Percentiles rank a stretch among this genome's conserved stretches.
Evolutionary conservation across 2,888 invertebrate species (phyloP).

Genomic region (Tribolium freemani): DNA sequence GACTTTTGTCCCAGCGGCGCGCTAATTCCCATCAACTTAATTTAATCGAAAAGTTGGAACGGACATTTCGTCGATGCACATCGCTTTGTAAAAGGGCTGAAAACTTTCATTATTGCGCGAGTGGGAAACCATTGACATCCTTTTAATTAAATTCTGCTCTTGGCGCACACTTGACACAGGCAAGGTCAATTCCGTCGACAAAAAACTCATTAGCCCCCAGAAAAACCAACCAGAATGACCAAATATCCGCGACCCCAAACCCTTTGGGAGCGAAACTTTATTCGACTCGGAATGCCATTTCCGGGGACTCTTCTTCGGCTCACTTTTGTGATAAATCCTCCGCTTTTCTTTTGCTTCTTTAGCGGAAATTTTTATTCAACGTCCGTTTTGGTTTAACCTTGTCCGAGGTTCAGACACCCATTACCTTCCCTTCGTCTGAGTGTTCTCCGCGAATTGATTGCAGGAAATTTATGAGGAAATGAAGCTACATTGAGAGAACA

Average conservation of each 20-base stretch:
- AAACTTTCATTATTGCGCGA: constrained; percentile 52
- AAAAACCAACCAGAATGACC: constrained; percentile 36
- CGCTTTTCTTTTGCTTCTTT: constrained; percentile 32
- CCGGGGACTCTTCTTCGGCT: constrained; percentile 44
- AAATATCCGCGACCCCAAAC: constrained; percentile 16
- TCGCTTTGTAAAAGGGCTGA: constrained; percentile 51
- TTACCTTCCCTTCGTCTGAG: constrained; percentile 43
- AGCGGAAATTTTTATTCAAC: constrained; percentile 40
- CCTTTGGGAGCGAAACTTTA: constrained; percentile 43
- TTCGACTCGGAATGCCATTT: constrained; percentile 48
- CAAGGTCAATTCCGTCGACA: constrained; percentile 48
- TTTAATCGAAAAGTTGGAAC: constrained; percentile 43
- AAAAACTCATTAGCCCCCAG: constrained; percentile 37
- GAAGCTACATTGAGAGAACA: constrained; percentile 52
- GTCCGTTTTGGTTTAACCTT: constrained; percentile 48
- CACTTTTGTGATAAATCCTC: constrained; percentile 44
- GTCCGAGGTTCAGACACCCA: constrained; percentile 42
- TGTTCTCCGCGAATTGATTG: constrained; percentile 51
- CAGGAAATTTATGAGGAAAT: constrained; percentile 56
- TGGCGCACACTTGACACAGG: constrained; percentile 52
- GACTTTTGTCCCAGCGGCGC: constrained; percentile 28
- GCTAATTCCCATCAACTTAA: constrained; percentile 37
- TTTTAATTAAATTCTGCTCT: constrained; percentile 56
- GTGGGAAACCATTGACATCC: constrained; percentile 53
- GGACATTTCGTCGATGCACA: constrained; percentile 47